Evolutionary conservation across 2,113 vertebrate genomes (phyloP), one percentile per base, ranked within the genome.

Genomic region (Pavo muticus): DNA sequence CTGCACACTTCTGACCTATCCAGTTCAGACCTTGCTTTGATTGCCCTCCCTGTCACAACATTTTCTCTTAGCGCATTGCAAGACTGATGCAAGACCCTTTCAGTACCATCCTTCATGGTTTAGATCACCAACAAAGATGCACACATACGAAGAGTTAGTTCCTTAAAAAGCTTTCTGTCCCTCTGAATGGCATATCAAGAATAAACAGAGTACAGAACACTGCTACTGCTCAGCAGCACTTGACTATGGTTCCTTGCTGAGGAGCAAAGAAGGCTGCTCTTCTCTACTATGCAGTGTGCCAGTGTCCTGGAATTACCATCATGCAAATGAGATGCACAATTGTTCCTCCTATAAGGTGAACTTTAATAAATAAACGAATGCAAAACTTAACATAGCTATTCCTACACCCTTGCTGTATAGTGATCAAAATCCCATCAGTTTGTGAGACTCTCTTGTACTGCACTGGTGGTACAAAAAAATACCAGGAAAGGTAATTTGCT

Each of bases 131-230:
- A 54, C 47, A 63, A 68, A 86, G 69, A 67, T 32, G 30, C 32
- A 60, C 7, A n/a, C 17, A 37, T 30, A 16, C 14, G 79, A 80
- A 94, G n/a, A 57, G 84, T 72, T 44, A 80, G 42, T 7, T 91
- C 65, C 65, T 93, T 81, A 48, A 45, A 95, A 93, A 86, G 56
- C 60, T 64, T 85, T 89, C 72, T 86, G 40, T 50, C 57, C 39
- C 56, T 83, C 2, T 2, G 50, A 96, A 91, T 52, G 47, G 10
- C 70, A 48, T 8, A 30, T 94, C 83, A 91, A 57, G 61, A 95
- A 52, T 40, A 80, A 93, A 74, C 60, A 78, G 64, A 86, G 47
- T 48, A 75, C 65, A 75, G 48, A 29, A 65, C 32, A 32, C 37
- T 52, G 65, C 50, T 75, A 24, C 47, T 42, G 76, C 83, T 84